Conservation (phyloP, 2,797 vertebrate species). For the Caiman crocodilus region DNA sequence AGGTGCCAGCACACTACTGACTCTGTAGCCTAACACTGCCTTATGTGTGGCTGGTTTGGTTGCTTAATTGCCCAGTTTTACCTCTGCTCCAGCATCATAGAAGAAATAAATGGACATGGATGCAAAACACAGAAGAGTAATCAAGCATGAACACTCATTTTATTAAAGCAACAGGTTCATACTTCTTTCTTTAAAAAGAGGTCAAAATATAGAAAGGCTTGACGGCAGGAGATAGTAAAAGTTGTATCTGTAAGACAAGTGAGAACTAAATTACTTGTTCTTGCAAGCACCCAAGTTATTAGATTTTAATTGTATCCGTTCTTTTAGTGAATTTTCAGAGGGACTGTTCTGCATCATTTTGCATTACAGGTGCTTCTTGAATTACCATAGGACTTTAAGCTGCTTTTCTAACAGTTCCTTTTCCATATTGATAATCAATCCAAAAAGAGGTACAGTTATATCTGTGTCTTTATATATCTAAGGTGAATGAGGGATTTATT, state of each 20-base stretch:
- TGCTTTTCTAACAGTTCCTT: no score
- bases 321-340: constrained; percentile 17
- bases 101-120: neutral
- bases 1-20: neutral
- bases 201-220: constrained; percentile 45
- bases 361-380: neutral
- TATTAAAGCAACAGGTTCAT: neutral
- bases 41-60: no score
- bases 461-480: neutral
- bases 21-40: no score
- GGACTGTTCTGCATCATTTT: neutral
- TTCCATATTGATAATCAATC: neutral
- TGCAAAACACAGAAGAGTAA: neutral
- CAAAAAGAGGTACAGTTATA: neutral
- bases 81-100: neutral
- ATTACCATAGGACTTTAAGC: no score
- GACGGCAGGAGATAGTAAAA: neutral
- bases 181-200: constrained; percentile 18
- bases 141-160: neutral
- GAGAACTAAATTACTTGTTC: constrained; percentile 56
- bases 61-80: no score
- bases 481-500: neutral
- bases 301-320: constrained; percentile 42
- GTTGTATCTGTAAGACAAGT: constrained; percentile 54
- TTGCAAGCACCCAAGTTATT: constrained; percentile 17